These are phyloP conservation scores for Phorcus lineatus DNA, from an alignment of 2,888 invertebrate genomes.

Conservation along the genomic window DNA sequence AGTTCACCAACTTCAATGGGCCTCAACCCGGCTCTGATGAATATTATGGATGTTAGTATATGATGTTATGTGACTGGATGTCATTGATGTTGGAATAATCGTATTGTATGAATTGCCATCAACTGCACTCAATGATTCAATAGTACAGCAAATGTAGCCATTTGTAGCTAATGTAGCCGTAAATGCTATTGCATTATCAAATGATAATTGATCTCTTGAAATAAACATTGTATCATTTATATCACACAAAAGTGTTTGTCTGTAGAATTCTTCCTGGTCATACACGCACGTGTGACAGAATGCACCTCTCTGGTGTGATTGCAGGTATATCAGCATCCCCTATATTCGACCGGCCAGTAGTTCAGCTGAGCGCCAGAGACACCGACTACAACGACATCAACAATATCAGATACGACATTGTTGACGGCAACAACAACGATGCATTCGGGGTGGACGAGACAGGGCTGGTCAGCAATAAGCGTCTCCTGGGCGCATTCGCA, in stretches of 20 bases:
- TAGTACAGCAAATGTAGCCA: too few species aligned
- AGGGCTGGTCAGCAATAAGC: background rate
- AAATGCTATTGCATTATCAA: too few species aligned
- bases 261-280: too few species aligned
- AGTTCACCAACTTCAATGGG: constrained; percentile 81
- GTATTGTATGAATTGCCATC: too few species aligned
- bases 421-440: constrained; percentile 25
- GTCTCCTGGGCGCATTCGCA: background rate
- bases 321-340: constrained; percentile 70
- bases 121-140: too few species aligned
- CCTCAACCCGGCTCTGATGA: constrained; percentile 64
- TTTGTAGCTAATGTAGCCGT: too few species aligned
- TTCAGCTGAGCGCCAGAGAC: constrained; percentile 59
- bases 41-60: constrained; percentile 82
- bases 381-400: constrained; percentile 46
- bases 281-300: too few species aligned
- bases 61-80: too few species aligned
- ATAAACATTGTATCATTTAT: too few species aligned
- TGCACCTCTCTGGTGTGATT: background rate
- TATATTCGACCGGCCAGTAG: constrained; percentile 64
- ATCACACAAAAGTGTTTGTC: too few species aligned
- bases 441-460: constrained; percentile 44
- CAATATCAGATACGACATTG: constrained; percentile 37
- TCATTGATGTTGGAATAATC: background rate
- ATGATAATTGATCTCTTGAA: too few species aligned